phyloP scores from a whole-genome alignment of 2,113 vertebrate species.

The Xenopus laevis region DNA sequence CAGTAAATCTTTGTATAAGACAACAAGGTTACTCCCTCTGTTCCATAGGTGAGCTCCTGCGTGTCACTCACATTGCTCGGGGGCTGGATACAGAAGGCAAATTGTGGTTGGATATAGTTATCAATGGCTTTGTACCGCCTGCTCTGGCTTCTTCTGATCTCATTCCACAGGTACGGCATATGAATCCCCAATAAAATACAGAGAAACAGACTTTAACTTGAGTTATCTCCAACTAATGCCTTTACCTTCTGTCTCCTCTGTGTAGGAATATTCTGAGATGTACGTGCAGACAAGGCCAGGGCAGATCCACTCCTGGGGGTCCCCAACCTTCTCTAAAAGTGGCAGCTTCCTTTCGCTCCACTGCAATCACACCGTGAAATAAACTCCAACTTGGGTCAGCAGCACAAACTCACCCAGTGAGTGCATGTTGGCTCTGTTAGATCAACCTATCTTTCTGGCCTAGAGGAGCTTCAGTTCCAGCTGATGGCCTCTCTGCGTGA shows the following conservation, averaged over 20 bases:
- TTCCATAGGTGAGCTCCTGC: slow-evolving; percentile 78
- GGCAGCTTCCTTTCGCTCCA: slow-evolving; percentile 52
- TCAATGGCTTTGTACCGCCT: slow-evolving; percentile 75
- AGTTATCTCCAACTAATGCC: no score
- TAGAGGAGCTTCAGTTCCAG: slow-evolving; percentile 70
- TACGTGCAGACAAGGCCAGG: slow-evolving; percentile 74
- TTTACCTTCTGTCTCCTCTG: neutral
- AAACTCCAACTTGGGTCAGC: slow-evolving; percentile 58
- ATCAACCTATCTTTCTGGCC: slow-evolving; percentile 65
- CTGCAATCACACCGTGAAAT: slow-evolving; percentile 80
- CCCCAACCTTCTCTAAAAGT: slow-evolving; percentile 68
- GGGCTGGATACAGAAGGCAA: slow-evolving; percentile 68
- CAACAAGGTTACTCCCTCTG: neutral
- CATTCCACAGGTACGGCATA: slow-evolving; percentile 76
- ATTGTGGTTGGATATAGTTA: slow-evolving; percentile 73
- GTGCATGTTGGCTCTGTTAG: slow-evolving; percentile 65
- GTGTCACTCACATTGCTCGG: slow-evolving; percentile 75
- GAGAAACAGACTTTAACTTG: no score
- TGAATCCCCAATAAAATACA: no score
- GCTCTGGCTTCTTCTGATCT: slow-evolving; percentile 57
- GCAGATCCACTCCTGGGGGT: slow-evolving; percentile 72
- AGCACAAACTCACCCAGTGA: slow-evolving; percentile 72
- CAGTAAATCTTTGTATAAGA: no score
- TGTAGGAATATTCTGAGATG: slow-evolving; percentile 80
- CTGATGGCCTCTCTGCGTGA: slow-evolving; percentile 66